Evolutionary conservation across 2,113 vertebrate species (phyloP).

Genomic region (Istiophorus platypterus): DNA sequence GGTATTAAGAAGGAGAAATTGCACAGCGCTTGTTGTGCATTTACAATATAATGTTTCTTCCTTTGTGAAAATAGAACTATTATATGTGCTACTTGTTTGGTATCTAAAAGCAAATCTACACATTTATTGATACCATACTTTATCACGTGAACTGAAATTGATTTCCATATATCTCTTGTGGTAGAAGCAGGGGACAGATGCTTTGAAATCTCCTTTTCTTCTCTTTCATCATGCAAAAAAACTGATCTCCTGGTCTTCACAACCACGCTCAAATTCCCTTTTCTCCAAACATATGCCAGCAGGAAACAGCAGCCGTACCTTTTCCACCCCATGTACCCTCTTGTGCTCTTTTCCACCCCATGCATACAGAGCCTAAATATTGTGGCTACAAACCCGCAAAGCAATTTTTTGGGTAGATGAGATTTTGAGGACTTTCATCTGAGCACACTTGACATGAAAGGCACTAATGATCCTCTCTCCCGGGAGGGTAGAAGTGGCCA

Average conservation of each 20-base stretch:
- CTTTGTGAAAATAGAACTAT: neutral
- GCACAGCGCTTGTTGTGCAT: slow-evolving; percentile 20
- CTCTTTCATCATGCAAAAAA: slow-evolving; percentile 29
- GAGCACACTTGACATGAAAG: slow-evolving; percentile 54
- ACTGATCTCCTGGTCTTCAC: slow-evolving; percentile 17
- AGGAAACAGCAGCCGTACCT: neutral
- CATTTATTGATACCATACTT: neutral
- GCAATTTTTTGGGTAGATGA: slow-evolving; percentile 7
- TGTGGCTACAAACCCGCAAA: slow-evolving; percentile 7
- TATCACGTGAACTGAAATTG: neutral
- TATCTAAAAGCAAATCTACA: slow-evolving; percentile 25
- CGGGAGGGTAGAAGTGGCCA: slow-evolving; percentile 36
- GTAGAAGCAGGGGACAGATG: neutral
- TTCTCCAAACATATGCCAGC: slow-evolving; percentile 22
- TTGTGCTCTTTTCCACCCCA: neutral
- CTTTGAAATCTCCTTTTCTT: slow-evolving; percentile 2
- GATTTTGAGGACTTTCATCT: slow-evolving; percentile 34
- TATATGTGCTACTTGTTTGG: neutral
- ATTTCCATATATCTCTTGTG: slow-evolving; percentile 16
- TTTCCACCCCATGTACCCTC: neutral
- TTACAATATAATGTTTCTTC: slow-evolving; percentile 12
- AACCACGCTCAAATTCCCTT: slow-evolving; percentile 10
- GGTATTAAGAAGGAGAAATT: slow-evolving; percentile 47
- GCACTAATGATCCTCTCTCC: slow-evolving; percentile 57
- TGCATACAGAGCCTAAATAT: neutral